Evolutionary conservation across 2,888 invertebrate species (phyloP).

Genomic region (Tinea trinotella): DNA sequence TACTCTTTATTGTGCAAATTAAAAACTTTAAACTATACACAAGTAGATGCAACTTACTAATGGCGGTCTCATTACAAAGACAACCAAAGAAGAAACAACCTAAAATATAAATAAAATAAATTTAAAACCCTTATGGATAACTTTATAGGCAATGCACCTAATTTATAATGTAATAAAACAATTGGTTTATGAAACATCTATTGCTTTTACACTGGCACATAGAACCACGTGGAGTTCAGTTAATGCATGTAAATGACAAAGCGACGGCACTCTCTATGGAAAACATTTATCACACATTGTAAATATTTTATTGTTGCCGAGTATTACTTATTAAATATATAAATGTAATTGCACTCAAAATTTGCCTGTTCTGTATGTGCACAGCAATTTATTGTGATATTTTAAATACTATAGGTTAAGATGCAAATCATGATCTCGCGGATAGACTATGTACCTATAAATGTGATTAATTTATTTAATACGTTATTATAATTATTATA

Average conservation of each 20-base stretch:
- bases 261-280: background rate
- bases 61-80: no score
- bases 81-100: no score
- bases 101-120: no score
- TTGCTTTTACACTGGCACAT: background rate
- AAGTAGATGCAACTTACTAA: no score
- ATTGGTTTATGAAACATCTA: background rate
- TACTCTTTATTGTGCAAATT: no score
- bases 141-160: no score
- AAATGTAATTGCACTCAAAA: conserved; percentile 70
- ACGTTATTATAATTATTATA: conserved; percentile 29
- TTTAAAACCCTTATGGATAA: no score
- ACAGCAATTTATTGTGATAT: conserved; percentile 74
- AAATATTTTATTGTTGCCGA: conserved; percentile 46
- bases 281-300: conserved; percentile 22
- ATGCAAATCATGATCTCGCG: conserved; percentile 59
- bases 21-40: no score
- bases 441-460: conserved; percentile 61
- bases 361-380: conserved; percentile 73
- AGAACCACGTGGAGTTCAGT: conserved; percentile 9
- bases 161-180: no score
- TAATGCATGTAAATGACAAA: background rate
- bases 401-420: conserved; percentile 69
- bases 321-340: conserved; percentile 46
- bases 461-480: conserved; percentile 53